Evolutionary conservation across 2,888 invertebrate species (phyloP), one percentile per base, ranked within the genome.

Genomic region (Frankliniella intonsa): DNA sequence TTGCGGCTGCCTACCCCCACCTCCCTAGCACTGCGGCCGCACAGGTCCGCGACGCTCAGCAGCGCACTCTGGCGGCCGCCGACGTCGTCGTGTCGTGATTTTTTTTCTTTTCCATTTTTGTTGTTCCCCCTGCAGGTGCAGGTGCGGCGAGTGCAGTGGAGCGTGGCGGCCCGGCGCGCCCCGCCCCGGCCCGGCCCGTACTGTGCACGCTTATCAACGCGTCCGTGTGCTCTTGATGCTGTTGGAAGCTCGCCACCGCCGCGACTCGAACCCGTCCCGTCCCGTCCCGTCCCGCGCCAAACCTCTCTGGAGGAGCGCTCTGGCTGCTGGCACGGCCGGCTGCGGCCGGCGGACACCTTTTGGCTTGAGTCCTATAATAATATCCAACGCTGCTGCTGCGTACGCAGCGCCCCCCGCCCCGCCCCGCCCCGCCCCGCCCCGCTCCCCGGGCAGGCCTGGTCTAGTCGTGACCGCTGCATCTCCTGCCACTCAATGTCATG

Each of bases 401-500:
- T 22, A 11, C 69, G 69, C 69, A 5, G 22, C 69, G 69, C 12
- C 14, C 69, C 11, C 69, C 22, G 69, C 69, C 22, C 69, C 69
- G 22, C 69, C 69, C 69, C 69, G 8, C 69, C 69, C 25, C 69
- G 5, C 69, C 69, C 3, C 25, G 25, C 25, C 69, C 25, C 69
- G n/a, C 69, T 12, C 25, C 69, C 22, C 69, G 8, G 69, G 17
- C 17, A 19, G 55, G 55, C 19, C 55, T 76, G 69, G 69, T 76
- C 69, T 76, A 76, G 69, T 76, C 69, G 69, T 76, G 69, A 76
- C 69, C 22, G 69, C 69, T 76, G 69, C 69, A 76, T 76, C 69
- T 76, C 25, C 69, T 76, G 69, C 69, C 69, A 76, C 69, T 76
- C 69, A 76, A 76, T 76, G 69, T 76, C 69, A 76, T 76, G 69